Conservation (phyloP, 2,113 vertebrate genomes). For the Seriola aureovittata region DNA sequence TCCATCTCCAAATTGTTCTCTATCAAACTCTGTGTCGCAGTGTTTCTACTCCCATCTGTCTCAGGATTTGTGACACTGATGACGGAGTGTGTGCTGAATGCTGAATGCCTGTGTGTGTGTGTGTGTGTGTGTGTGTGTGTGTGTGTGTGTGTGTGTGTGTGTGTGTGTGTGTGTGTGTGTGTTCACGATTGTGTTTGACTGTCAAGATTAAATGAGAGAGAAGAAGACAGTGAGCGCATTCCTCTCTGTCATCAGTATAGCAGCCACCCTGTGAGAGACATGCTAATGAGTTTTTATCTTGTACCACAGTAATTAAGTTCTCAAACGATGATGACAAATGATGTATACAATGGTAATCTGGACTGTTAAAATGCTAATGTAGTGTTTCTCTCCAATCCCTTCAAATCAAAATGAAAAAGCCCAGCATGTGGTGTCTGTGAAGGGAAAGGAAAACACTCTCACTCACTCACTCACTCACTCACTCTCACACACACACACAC, state of each 20-base stretch:
- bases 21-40: not conserved
- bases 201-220: slow-evolving; percentile 49
- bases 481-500: not conserved
- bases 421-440: slow-evolving; percentile 19
- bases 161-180: not conserved
- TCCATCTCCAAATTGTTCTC: not conserved
- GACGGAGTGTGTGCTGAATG: slow-evolving; percentile 8
- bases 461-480: not conserved
- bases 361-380: slow-evolving; percentile 22
- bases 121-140: too few species aligned
- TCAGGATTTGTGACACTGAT: slow-evolving; percentile 30
- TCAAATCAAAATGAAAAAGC: slow-evolving; percentile 29
- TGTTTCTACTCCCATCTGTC: slow-evolving; percentile 24
- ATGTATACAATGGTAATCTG: slow-evolving; percentile 38
- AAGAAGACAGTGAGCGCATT: not conserved
- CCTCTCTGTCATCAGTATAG: slow-evolving; percentile 42
- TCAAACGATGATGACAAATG: slow-evolving; percentile 47
- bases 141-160: too few species aligned
- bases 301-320: slow-evolving; percentile 58
- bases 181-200: slow-evolving; percentile 41
- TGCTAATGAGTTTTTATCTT: slow-evolving; percentile 65
- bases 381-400: slow-evolving; percentile 3
- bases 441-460: not conserved
- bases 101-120: slow-evolving; percentile 2
- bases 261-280: slow-evolving; percentile 49